phyloP scores from a whole-genome alignment of 2,113 vertebrate species.

The Cettia cetti region DNA sequence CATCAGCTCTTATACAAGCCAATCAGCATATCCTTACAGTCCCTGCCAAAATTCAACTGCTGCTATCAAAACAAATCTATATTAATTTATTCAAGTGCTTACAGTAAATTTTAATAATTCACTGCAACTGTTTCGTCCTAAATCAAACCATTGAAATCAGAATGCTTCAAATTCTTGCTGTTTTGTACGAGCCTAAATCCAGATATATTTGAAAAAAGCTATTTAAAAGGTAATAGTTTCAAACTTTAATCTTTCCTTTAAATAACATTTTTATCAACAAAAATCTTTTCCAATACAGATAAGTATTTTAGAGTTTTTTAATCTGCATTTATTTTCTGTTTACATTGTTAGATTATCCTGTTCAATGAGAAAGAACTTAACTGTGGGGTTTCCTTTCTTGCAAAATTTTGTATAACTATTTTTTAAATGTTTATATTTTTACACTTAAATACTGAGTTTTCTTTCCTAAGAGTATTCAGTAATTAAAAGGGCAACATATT shows the following conservation, averaged over 20 bases:
- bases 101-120: slow-evolving; percentile 10
- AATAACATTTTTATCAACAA: background rate
- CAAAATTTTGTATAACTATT: background rate
- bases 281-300: background rate
- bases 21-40: background rate
- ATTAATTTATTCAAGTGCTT: slow-evolving; percentile 38
- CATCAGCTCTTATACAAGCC: background rate
- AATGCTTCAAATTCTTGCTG: background rate
- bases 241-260: background rate
- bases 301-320: background rate
- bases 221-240: background rate
- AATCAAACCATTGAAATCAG: background rate
- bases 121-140: background rate
- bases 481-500: background rate
- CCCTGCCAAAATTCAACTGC: background rate
- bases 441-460: background rate
- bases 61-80: slow-evolving; percentile 8
- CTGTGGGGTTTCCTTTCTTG: background rate
- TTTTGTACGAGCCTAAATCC: background rate
- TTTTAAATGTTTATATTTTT: background rate
- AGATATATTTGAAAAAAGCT: background rate
- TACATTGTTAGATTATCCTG: background rate
- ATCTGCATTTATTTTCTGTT: background rate
- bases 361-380: background rate
- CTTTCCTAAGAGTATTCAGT: background rate